Percentiles rank a stretch among this genome's conserved stretches.
Evolutionary conservation across 2,113 vertebrate species (phyloP).

Genomic region (Chaetorhynchus papuensis): DNA sequence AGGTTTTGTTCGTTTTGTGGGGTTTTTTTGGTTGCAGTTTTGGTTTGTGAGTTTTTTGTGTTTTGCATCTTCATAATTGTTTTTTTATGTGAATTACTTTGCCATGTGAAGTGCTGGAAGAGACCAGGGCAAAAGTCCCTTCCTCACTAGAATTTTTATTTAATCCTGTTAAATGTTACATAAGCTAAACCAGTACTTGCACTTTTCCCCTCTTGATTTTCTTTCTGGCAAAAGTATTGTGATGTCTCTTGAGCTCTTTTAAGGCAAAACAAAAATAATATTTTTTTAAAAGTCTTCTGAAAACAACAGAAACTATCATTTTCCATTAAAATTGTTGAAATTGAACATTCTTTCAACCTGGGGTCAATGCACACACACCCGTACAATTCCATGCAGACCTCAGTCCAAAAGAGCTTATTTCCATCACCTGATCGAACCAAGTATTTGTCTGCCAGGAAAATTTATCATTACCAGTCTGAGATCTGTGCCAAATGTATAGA

Average conservation of each 20-base stretch:
- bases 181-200: not conserved
- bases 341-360: conserved; percentile 31
- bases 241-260: conserved; percentile 16
- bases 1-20: not conserved
- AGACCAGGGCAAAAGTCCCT: not conserved
- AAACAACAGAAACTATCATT: conserved; percentile 38
- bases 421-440: conserved; percentile 36
- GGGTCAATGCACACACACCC: conserved; percentile 1
- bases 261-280: conserved; percentile 8
- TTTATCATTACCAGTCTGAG: conserved; percentile 31
- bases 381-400: conserved; percentile 33
- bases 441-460: conserved; percentile 52
- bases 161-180: not conserved
- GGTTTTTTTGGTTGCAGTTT: rapidly evolving
- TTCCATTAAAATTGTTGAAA: conserved; percentile 40
- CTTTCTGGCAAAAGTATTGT: not conserved
- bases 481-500: conserved; percentile 25
- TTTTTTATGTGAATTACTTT: not conserved
- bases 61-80: not conserved
- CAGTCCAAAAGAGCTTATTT: conserved; percentile 49
- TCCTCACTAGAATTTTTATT: not conserved
- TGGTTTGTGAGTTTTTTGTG: not conserved
- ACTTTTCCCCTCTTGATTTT: not conserved
- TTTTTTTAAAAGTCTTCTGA: not conserved
- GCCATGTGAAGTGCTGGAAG: not conserved